These are phyloP conservation scores for Epicampocera succincta DNA, from an alignment of 2,888 invertebrate species.

Conservation along the genomic window DNA sequence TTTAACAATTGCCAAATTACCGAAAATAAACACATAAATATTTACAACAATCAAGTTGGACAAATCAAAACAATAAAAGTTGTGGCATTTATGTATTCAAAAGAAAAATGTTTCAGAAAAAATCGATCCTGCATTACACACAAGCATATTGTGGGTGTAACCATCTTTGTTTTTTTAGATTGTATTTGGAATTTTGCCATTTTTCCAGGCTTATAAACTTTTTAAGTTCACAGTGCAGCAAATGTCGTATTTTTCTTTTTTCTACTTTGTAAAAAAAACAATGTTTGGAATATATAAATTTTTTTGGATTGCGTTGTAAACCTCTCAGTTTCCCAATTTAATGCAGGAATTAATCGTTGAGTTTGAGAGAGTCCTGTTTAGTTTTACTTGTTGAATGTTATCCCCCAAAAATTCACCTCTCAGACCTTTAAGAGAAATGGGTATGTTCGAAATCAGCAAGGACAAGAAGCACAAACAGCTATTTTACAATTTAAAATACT, in stretches of 20 bases:
- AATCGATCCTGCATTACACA: not conserved
- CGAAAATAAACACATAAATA: conserved; percentile 12
- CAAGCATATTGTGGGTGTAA: conserved; percentile 20
- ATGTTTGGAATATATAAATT: too few relatives aligned
- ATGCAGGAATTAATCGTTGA: too few relatives aligned
- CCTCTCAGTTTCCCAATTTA: too few relatives aligned
- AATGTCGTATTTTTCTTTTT: not conserved
- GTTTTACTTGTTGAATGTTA: too few relatives aligned
- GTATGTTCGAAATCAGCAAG: too few relatives aligned
- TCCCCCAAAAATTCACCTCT: too few relatives aligned
- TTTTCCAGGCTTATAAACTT: conserved; percentile 3
- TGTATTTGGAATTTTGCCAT: conserved; percentile 33
- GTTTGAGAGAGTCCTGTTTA: too few relatives aligned
- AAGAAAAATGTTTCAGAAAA: not conserved
- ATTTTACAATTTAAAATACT: too few relatives aligned
- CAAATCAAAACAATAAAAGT: conserved; percentile 29
- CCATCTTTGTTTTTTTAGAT: not conserved
- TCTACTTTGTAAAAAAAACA: not conserved
- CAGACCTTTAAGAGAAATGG: too few relatives aligned
- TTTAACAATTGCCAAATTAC: conserved; percentile 5
- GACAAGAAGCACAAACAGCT: too few relatives aligned
- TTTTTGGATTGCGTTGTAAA: too few relatives aligned
- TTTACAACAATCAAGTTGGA: conserved; percentile 10
- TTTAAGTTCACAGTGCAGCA: not conserved
- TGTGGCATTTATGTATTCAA: conserved; percentile 3